These are phyloP conservation scores for Hypotaenidia okinawae DNA, from an alignment of 2,797 vertebrate species.

Conservation along the genomic window DNA sequence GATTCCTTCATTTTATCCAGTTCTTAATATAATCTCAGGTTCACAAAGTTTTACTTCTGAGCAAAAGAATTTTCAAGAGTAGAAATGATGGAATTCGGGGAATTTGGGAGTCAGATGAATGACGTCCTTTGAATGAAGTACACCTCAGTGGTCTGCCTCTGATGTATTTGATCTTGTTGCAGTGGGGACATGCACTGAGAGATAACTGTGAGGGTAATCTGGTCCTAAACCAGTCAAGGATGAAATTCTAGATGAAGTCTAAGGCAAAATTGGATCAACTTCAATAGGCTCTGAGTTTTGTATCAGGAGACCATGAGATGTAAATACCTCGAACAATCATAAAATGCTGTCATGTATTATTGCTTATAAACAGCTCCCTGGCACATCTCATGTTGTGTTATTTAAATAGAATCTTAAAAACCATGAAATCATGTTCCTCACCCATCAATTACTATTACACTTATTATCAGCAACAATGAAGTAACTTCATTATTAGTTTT, in stretches of 20 bases:
- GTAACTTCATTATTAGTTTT: background rate
- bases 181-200: background rate
- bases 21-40: background rate
- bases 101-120: background rate
- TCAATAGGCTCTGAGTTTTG: background rate
- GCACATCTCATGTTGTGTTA: background rate
- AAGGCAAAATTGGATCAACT: background rate
- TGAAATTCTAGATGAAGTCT: background rate
- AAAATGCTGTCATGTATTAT: slow-evolving; percentile 4
- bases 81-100: background rate
- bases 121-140: background rate
- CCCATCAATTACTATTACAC: background rate
- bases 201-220: background rate
- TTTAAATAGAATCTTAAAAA: background rate
- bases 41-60: background rate
- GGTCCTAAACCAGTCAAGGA: background rate
- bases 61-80: background rate
- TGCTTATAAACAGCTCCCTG: background rate
- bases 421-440: background rate
- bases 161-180: background rate
- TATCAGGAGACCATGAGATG: background rate
- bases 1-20: background rate
- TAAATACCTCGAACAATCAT: background rate
- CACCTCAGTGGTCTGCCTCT: background rate
- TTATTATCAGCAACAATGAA: background rate